A percentile compares a stretch with the other conserved stretches of the same genome.
These are phyloP conservation scores for Gila robusta DNA, from an alignment of 2,797 vertebrate genomes.

Conservation along the genomic window DNA sequence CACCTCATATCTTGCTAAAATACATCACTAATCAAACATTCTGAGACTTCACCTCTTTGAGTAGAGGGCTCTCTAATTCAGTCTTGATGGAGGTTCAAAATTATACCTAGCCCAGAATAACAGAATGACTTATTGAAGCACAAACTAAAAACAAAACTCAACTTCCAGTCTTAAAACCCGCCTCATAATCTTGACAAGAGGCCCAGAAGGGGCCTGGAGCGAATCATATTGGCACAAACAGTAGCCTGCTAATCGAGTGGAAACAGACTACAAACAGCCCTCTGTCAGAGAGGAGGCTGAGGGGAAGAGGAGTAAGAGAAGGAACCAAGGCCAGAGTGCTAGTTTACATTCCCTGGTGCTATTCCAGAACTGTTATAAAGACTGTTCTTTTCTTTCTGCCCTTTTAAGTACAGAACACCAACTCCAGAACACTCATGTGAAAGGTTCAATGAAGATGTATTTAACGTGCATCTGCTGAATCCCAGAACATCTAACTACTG, in stretches of 20 bases:
- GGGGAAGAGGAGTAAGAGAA: not conserved
- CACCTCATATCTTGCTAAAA: not conserved
- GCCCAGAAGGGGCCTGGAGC: slow-evolving; percentile 6
- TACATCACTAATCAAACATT: not conserved
- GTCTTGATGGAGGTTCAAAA: slow-evolving; percentile 7
- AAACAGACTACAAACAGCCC: slow-evolving; percentile 49
- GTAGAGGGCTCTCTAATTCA: not conserved
- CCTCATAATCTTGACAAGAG: slow-evolving; percentile 31
- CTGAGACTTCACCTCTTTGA: not conserved
- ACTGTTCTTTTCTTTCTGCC: not conserved
- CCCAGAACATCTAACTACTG: not conserved
- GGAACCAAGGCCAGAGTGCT: slow-evolving; percentile 11
- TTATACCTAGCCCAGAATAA: slow-evolving; percentile 18
- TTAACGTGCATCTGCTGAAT: not conserved
- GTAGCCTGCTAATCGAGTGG: slow-evolving; percentile 38
- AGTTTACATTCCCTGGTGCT: slow-evolving; percentile 21
- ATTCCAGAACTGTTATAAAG: not conserved
- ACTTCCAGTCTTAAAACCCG: slow-evolving; percentile 18
- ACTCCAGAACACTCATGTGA: not conserved
- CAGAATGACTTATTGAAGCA: slow-evolving; percentile 30
- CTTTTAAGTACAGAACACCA: slow-evolving; percentile 7
- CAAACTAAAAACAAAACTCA: slow-evolving; percentile 21
- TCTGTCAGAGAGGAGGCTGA: slow-evolving; percentile 12
- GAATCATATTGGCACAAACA: slow-evolving; percentile 18
- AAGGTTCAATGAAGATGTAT: slow-evolving; percentile 8